Evolutionary conservation across 2,888 invertebrate species (phyloP).

Genomic region (Acrocera orbiculus): DNA sequence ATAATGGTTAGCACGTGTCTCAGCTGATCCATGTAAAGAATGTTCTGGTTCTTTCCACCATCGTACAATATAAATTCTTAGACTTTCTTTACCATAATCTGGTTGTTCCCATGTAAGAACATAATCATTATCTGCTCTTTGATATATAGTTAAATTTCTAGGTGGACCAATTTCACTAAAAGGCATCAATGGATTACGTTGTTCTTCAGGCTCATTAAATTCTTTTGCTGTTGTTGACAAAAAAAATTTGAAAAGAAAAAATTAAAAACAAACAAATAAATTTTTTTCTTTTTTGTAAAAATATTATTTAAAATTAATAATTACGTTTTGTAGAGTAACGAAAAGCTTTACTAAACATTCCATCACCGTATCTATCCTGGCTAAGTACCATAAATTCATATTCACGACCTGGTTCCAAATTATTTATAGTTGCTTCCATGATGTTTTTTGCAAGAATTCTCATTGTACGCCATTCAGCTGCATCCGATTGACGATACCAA

Average conservation of each 20-base stretch:
- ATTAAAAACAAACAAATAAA: background rate
- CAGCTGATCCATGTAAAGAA: conserved; percentile 44
- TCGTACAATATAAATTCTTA: conserved; percentile 46
- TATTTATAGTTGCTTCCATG: conserved; percentile 61
- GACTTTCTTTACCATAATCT: conserved; percentile 35
- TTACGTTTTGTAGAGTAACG: conserved; percentile 50
- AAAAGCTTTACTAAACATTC: conserved; percentile 74
- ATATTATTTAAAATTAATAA: conserved; percentile 1
- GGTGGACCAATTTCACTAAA: conserved; percentile 40
- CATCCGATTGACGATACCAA: conserved; percentile 64
- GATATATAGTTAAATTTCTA: conserved; percentile 49
- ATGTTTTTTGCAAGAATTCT: conserved; percentile 51
- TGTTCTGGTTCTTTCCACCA: conserved; percentile 51
- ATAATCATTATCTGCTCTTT: conserved; percentile 55
- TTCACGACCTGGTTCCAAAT: conserved; percentile 53
- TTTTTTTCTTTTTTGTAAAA: background rate
- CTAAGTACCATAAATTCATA: conserved; percentile 86
- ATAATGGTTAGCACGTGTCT: conserved; percentile 51
- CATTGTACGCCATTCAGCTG: conserved; percentile 70
- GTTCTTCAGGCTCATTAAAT: conserved; percentile 13
- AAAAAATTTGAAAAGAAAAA: background rate
- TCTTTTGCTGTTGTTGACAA: conserved; percentile 9
- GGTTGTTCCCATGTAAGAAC: conserved; percentile 59
- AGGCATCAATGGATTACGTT: conserved; percentile 15
- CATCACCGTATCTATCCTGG: conserved; percentile 72